These are phyloP conservation scores for Colletes latitarsis DNA, from an alignment of 1,140 invertebrate genomes.

Conservation along the genomic window DNA sequence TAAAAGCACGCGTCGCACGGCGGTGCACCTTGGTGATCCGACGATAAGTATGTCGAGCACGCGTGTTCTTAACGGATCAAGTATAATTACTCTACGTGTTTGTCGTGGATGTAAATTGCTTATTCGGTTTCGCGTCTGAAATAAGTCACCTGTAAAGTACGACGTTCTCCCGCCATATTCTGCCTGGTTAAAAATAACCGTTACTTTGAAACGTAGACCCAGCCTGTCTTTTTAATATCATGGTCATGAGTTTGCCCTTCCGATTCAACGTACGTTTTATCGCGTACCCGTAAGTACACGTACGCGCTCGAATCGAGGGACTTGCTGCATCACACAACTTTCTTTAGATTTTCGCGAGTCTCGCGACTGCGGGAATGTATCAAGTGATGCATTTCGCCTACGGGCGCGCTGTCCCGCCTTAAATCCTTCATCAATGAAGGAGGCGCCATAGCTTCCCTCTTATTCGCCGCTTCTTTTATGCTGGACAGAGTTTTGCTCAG, in stretches of 20 bases:
- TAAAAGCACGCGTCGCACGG: slow-evolving; percentile 34
- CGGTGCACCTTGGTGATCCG: slow-evolving; percentile 10
- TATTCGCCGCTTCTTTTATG: slow-evolving; percentile 79
- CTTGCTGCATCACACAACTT: slow-evolving; percentile 75
- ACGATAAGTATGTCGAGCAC: slow-evolving; percentile 30
- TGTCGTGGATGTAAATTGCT: slow-evolving; percentile 51
- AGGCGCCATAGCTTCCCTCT: slow-evolving; percentile 71
- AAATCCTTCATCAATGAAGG: slow-evolving; percentile 62
- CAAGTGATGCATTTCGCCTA: slow-evolving; percentile 73
- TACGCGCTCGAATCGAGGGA: slow-evolving; percentile 4
- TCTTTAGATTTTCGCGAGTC: slow-evolving; percentile 76
- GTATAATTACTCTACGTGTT: slow-evolving; percentile 38
- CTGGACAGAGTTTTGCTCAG: slow-evolving; percentile 91
- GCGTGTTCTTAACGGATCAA: slow-evolving; percentile 36
- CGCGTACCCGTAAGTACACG: not conserved
- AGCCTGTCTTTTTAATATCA: not conserved
- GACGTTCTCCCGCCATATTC: slow-evolving; percentile 26
- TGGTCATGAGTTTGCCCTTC: not conserved
- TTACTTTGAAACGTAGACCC: not conserved
- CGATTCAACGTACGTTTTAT: not conserved
- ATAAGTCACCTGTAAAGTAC: slow-evolving; percentile 44
- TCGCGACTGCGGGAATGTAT: slow-evolving; percentile 77
- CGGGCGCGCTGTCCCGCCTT: slow-evolving; percentile 77
- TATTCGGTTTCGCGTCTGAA: slow-evolving; percentile 40
- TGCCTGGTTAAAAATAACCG: slow-evolving; percentile 30